phyloP scores from a whole-genome alignment of 2,797 vertebrate species.

The Periparus ater region DNA sequence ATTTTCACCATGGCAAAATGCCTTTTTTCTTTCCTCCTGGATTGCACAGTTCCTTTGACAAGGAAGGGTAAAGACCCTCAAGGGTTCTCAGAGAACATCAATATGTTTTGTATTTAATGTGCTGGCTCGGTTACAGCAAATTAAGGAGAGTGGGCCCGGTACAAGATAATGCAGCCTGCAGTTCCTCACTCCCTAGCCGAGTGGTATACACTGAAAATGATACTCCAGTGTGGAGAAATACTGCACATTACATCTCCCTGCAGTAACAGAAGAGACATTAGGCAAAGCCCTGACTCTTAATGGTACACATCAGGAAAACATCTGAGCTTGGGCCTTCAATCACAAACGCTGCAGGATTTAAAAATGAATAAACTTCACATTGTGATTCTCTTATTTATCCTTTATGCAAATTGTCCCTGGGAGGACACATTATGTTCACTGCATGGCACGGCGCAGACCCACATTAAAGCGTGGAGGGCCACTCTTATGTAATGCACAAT shows the following conservation, averaged over 20 bases:
- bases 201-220: conserved; percentile 75
- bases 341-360: conserved; percentile 86
- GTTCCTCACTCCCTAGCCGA: conserved; percentile 73
- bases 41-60: conserved; percentile 73
- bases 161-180: conserved; percentile 74
- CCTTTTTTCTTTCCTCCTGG: conserved; percentile 70
- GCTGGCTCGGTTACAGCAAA: conserved; percentile 82
- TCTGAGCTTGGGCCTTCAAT: conserved; percentile 87
- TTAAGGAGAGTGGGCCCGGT: conserved; percentile 76
- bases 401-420: conserved; percentile 87
- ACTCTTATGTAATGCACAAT: conserved; percentile 69
- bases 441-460: conserved; percentile 76
- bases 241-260: conserved; percentile 75
- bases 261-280: conserved; percentile 84
- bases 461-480: conserved; percentile 73
- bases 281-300: conserved; percentile 83
- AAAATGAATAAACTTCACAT: conserved; percentile 91
- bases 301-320: conserved; percentile 85
- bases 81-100: conserved; percentile 79
- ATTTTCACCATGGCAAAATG: conserved; percentile 43
- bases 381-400: conserved; percentile 88
- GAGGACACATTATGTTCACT: conserved; percentile 80
- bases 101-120: conserved; percentile 84
- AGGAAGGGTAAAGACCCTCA: conserved; percentile 81
- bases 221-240: conserved; percentile 79